These are phyloP conservation scores for Myotis daubentonii DNA, from an alignment of 2,797 vertebrate species.

Conservation along the genomic window DNA sequence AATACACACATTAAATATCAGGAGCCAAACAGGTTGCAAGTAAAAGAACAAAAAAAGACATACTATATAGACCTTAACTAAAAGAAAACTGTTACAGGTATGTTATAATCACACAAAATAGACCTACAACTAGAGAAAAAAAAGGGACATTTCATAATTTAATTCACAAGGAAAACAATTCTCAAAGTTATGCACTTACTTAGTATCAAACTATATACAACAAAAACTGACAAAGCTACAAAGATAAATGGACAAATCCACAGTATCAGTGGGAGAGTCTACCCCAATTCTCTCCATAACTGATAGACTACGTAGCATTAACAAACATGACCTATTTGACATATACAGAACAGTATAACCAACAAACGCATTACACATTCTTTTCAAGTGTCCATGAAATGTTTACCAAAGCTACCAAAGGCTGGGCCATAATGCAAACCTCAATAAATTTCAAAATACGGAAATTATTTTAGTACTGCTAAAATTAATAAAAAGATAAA, in stretches of 20 bases:
- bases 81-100: slow-evolving; percentile 27
- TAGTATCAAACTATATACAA: background rate
- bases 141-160: background rate
- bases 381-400: background rate
- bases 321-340: background rate
- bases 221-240: background rate
- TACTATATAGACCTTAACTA: background rate
- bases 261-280: background rate
- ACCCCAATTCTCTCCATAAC: background rate
- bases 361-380: background rate
- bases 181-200: background rate
- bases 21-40: background rate
- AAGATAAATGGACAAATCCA: background rate
- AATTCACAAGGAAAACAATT: background rate
- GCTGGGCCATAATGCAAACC: background rate
- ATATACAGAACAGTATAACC: background rate
- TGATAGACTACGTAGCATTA: background rate
- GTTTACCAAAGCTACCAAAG: background rate
- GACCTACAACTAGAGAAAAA: background rate
- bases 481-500: slow-evolving; percentile 14
- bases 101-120: background rate
- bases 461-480: slow-evolving; percentile 5
- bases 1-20: slow-evolving; percentile 16
- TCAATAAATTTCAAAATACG: slow-evolving; percentile 32
- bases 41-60: background rate